Conservation (phyloP, 1,140 invertebrate species). For the Apis laboriosa region DNA sequence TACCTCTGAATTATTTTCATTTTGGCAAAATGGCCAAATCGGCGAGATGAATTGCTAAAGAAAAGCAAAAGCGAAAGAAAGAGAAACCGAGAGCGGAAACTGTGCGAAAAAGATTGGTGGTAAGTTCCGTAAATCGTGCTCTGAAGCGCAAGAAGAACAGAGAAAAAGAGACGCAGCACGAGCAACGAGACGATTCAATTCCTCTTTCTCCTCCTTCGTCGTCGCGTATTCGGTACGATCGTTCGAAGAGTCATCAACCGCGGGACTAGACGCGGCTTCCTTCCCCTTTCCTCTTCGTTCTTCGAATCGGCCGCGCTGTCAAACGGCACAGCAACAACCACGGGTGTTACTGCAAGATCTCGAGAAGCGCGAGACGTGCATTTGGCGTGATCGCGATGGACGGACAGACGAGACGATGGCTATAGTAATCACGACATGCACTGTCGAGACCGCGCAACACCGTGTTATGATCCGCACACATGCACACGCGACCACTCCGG, state of each 20-base stretch:
- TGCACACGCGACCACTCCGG: conserved; percentile 52
- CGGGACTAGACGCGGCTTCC: conserved; percentile 40
- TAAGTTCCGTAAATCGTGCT: conserved; percentile 32
- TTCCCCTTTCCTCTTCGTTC: conserved; percentile 31
- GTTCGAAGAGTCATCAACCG: conserved; percentile 59
- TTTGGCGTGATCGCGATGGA: conserved; percentile 49
- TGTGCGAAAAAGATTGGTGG: conserved; percentile 16
- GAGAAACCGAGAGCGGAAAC: background rate
- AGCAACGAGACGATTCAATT: conserved; percentile 36
- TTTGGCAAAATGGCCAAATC: conserved; percentile 48
- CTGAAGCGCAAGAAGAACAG: background rate
- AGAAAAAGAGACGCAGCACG: conserved; percentile 6
- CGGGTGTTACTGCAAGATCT: conserved; percentile 52
- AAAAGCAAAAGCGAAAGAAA: conserved; percentile 11
- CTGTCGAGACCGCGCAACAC: conserved; percentile 48
- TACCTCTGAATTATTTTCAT: conserved; percentile 57
- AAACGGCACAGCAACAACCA: conserved; percentile 54
- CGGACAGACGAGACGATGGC: conserved; percentile 47
- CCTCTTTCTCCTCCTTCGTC: conserved; percentile 19
- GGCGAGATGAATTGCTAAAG: conserved; percentile 1
- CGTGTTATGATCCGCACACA: conserved; percentile 51
- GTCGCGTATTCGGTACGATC: conserved; percentile 46
- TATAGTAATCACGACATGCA: conserved; percentile 51
- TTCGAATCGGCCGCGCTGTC: conserved; percentile 55
- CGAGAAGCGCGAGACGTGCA: conserved; percentile 54